Conservation (phyloP, 1,140 invertebrate genomes). For the Oncopeltus fasciatus region DNA sequence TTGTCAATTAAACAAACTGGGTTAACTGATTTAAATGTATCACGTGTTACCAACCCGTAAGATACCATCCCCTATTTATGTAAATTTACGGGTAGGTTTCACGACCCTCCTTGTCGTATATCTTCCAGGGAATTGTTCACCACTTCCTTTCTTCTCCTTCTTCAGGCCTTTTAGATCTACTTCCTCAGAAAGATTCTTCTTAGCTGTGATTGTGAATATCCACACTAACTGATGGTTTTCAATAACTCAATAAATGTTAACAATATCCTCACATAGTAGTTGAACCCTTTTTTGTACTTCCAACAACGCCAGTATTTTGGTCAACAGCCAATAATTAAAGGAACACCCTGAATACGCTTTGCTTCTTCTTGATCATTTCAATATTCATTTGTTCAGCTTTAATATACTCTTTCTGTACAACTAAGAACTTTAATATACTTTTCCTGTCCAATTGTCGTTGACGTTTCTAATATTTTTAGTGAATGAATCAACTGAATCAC, state of each 20-base stretch:
- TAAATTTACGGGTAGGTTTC: too few relatives aligned
- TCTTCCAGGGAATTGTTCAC: too few relatives aligned
- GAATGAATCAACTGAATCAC: constrained; percentile 81
- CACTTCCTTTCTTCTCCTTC: too few relatives aligned
- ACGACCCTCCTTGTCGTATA: too few relatives aligned
- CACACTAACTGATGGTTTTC: constrained; percentile 89
- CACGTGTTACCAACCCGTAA: too few relatives aligned
- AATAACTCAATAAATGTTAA: constrained; percentile 89
- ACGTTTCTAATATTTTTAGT: constrained; percentile 84
- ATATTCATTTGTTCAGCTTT: constrained; percentile 95
- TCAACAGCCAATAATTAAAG: constrained; percentile 95
- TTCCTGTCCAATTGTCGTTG: constrained; percentile 91
- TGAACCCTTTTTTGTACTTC: constrained; percentile 75
- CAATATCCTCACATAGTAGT: constrained; percentile 94
- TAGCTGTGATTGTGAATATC: constrained; percentile 96
- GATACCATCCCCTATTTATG: too few relatives aligned
- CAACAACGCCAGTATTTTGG: constrained; percentile 91
- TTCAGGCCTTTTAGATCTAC: too few relatives aligned
- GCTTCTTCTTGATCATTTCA: constrained; percentile 95
- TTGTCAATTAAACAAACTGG: too few relatives aligned
- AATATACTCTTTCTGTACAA: constrained; percentile 96
- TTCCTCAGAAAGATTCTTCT: too few relatives aligned
- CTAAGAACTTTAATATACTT: too few relatives aligned
- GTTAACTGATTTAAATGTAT: too few relatives aligned
- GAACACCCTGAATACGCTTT: constrained; percentile 93